These are phyloP conservation scores for Venusia cambrica DNA, from an alignment of 2,888 invertebrate genomes.

Conservation along the genomic window DNA sequence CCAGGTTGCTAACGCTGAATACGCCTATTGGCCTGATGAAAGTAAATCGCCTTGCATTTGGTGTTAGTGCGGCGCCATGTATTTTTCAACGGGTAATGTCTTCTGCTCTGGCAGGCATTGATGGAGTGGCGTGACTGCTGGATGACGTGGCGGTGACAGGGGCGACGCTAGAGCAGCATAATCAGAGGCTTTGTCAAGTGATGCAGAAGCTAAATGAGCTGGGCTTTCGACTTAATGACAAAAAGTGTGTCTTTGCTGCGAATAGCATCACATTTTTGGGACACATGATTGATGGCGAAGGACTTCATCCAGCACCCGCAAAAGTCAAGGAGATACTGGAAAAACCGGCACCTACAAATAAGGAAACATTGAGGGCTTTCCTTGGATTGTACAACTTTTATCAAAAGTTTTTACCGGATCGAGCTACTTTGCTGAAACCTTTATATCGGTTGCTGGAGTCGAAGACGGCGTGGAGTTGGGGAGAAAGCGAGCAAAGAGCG, in stretches of 20 bases:
- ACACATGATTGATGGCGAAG: constrained; percentile 11
- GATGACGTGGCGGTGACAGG: constrained; percentile 25
- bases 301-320: constrained; percentile 9
- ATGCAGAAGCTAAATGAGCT: neutral
- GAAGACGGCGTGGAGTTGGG: constrained; percentile 13
- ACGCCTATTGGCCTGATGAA: no score
- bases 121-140: constrained; percentile 20
- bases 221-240: neutral
- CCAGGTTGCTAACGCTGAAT: no score
- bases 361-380: neutral
- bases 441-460: constrained; percentile 12
- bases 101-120: no score
- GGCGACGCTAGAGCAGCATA: neutral
- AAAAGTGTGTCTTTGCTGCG: constrained; percentile 4
- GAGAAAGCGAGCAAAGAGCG: constrained; percentile 11
- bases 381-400: constrained; percentile 11
- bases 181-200: neutral
- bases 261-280: constrained; percentile 10
- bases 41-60: no score
- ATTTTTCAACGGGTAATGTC: no score
- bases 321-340: constrained; percentile 2
- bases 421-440: constrained; percentile 9
- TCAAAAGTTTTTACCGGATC: constrained; percentile 3
- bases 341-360: neutral
- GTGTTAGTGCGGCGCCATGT: no score